phyloP scores from a whole-genome alignment of 2,113 vertebrate species.

The Silurus glanis region DNA sequence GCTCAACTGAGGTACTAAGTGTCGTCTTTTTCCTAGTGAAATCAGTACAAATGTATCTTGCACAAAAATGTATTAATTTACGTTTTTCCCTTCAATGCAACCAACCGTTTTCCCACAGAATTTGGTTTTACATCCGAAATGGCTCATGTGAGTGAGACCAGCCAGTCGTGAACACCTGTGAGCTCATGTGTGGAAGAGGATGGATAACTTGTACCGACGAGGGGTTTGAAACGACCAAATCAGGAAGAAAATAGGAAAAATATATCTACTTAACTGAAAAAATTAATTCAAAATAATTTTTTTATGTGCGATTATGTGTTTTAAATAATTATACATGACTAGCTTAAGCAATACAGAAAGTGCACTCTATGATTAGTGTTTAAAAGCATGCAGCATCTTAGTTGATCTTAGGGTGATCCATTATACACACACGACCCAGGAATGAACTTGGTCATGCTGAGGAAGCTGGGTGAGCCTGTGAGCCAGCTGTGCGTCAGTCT shows the following conservation, averaged over 20 bases:
- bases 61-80: neutral
- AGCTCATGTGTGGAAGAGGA: neutral
- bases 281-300: neutral
- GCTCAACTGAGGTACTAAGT: neutral
- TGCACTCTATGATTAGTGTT: neutral
- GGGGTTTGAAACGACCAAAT: neutral
- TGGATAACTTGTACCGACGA: neutral
- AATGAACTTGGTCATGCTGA: neutral
- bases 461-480: constrained; percentile 29
- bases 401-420: neutral
- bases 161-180: neutral
- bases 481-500: constrained; percentile 20
- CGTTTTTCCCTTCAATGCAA: neutral
- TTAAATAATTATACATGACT: neutral
- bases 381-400: neutral
- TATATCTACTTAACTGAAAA: neutral
- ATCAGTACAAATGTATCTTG: neutral
- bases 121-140: neutral
- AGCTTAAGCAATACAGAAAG: neutral
- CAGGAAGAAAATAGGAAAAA: too few species aligned
- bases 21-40: neutral
- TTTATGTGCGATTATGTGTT: neutral
- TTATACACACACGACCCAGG: neutral
- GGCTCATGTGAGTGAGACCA: neutral
- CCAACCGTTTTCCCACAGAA: neutral